These are phyloP conservation scores for Pegoplata infirma DNA, from an alignment of 2,888 invertebrate genomes.

Conservation along the genomic window DNA sequence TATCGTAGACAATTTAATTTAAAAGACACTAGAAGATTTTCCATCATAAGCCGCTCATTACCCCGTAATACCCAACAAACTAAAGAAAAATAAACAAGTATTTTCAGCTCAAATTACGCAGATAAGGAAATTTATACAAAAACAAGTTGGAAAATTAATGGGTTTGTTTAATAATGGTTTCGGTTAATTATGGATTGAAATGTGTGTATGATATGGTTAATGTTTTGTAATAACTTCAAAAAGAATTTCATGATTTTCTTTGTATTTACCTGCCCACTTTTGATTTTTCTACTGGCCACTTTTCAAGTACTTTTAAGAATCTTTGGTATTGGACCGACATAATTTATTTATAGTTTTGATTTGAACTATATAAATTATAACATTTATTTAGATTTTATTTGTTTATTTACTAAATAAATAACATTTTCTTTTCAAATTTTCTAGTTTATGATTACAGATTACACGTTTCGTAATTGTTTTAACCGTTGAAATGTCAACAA, in stretches of 20 bases:
- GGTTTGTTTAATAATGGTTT: background rate
- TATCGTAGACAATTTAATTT: background rate
- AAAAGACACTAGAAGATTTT: background rate
- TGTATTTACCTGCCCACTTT: conserved; percentile 84
- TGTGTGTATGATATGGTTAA: background rate
- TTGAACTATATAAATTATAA: background rate
- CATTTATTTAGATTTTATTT: conserved; percentile 8
- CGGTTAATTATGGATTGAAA: background rate
- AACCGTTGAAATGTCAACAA: no score
- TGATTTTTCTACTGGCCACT: conserved; percentile 87
- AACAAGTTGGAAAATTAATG: background rate
- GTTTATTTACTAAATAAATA: conserved; percentile 1
- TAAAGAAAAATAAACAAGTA: no score
- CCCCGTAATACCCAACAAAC: no score
- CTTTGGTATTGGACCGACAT: conserved; percentile 87
- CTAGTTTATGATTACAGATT: background rate
- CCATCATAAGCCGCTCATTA: no score
- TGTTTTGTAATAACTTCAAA: background rate
- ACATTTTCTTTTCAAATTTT: conserved; percentile 2
- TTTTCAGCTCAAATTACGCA: conserved; percentile 6
- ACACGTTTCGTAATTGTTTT: conserved; percentile 49
- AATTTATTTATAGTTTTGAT: conserved; percentile 47
- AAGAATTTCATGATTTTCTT: background rate
- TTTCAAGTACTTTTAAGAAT: conserved; percentile 85
- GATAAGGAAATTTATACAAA: background rate